Percentiles rank a stretch among this genome's conserved stretches.
phyloP scores from a whole-genome alignment of 2,888 invertebrate genomes.

The Lasioglossum vierecki region DNA sequence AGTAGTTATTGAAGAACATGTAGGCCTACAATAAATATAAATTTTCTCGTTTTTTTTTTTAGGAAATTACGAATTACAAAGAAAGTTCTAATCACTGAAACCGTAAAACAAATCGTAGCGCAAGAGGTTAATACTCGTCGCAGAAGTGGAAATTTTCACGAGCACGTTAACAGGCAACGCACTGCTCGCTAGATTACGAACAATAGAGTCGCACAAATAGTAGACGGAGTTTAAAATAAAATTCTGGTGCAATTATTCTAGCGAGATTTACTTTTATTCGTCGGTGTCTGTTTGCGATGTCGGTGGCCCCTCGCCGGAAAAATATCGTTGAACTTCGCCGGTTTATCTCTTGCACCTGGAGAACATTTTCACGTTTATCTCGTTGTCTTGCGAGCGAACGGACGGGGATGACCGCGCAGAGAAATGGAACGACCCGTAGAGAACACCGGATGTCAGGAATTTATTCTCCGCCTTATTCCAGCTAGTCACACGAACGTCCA shows the following conservation, averaged over 20 bases:
- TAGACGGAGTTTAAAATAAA: background rate
- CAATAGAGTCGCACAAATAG: background rate
- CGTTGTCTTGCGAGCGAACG: constrained; percentile 37
- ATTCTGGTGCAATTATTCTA: constrained; percentile 12
- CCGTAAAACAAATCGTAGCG: too few species aligned
- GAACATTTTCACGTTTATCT: constrained; percentile 46
- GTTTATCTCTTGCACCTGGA: constrained; percentile 31
- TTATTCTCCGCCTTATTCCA: constrained; percentile 55
- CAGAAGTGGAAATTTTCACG: background rate
- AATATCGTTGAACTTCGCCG: constrained; percentile 21
- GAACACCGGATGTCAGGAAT: constrained; percentile 56
- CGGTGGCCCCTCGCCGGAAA: constrained; percentile 29
- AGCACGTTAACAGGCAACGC: background rate
- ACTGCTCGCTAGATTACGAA: background rate
- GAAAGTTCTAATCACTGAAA: too few species aligned
- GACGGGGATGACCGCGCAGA: constrained; percentile 37
- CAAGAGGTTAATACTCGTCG: background rate
- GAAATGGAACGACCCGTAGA: constrained; percentile 41
- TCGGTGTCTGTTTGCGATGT: constrained; percentile 50
- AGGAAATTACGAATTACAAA: too few species aligned
- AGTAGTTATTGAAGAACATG: too few species aligned
- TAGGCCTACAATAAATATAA: too few species aligned
- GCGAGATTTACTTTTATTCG: constrained; percentile 6
- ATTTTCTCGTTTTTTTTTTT: too few species aligned
- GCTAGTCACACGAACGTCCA: constrained; percentile 28